Evolutionary conservation across 1,140 invertebrate species (phyloP), one percentile per base, ranked within the genome.

Genomic region (Sesamia nonagrioides): DNA sequence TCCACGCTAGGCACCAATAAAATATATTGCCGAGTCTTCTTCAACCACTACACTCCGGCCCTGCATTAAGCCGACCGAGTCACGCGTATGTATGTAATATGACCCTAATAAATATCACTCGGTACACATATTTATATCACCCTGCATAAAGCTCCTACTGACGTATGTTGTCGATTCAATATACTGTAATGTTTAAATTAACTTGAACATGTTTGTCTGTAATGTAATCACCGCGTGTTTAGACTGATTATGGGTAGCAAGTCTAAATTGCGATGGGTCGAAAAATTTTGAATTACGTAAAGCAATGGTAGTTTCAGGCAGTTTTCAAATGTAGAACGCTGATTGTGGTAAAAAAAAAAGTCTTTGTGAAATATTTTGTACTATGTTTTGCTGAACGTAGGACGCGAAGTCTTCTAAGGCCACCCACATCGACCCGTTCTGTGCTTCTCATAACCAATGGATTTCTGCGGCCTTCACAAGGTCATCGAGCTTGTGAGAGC

Each of bases 91-190:
- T 84, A 75, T 82, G 84, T 86, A 82, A 87, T 83, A 85, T 79
- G 82, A 81, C 85, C 82, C 77, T 85, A 85, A 87, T 87, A 87
- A 87, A 85, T 87, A 87, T 87, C 83, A 85, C 80, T 84, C 48
- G 80, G 79, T 75, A 80, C 72, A 82, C 79, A 82, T 83, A 86
- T 83, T 61, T 75, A 75, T 75, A 61, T 75, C 73, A 75, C n/a
- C 42, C 58, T 48, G 42, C 50, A 75, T 75, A 75, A 75, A 61
- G 42, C 42, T 61, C n/a, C n/a, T 21, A 75, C 40, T 63, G 58
- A 75, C 56, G 45, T 61, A 61, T 75, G 56, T 63, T 61, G 73
- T 61, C 58, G 73, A 75, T 75, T 75, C 58, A 60, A 73, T 73
- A 58, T 50, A 73, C 33, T 42, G 48, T 42, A 73, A 73, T 73